Base-by-base conservation (phyloP, 2,888 invertebrate genomes). In the Cosmia pyralina region DNA sequence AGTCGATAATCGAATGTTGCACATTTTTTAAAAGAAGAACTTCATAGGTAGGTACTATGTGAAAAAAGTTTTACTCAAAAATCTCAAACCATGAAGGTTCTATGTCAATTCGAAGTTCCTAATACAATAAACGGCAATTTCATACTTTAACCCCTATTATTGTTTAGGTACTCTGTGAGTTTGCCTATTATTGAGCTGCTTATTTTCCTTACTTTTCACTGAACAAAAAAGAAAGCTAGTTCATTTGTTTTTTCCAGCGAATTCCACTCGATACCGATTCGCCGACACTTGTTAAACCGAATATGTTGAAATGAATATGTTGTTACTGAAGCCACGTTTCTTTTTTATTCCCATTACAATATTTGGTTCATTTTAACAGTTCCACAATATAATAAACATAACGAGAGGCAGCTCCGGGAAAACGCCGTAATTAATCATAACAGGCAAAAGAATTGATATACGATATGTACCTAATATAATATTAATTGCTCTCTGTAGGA, bases 241-340 rank as follows among this genome's bases (percentile, higher is more conserved):
- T 46, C 13, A 72, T 71, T 68, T 60, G 41, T 48, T 48, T 38
- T 62, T 34, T 58, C 10, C 15, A 2, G 4, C 0, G 28, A 72
- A 72, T 41, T 48, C 52, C 10, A 64, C n/a, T 41, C 19, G 22
- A 63, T 59, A 38, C 41, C 22, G 28, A 48, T 53, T 58, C 6
- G 22, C 34, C 19, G 59, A 19, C 17, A 58, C 58, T 79, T 34
- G 52, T 72, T 64, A 34, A 79, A 50, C 59, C 13, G n/a, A 17
- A 38, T 38, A 5, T 53, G 28, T 28, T 28, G 28, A 28, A 28
- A 28, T 28, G 28, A 28, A 28, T 22, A 38, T 38, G 10, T 50
- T 57, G 38, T 44, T 46, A 64, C 44, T 22, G 19, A 75, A 53
- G n/a, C 15, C 38, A n/a, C 22, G 7, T 55, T 34, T 53, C 1